Base-by-base conservation (phyloP, 2,113 vertebrate species). In the Gracilinanus agilis region DNA sequence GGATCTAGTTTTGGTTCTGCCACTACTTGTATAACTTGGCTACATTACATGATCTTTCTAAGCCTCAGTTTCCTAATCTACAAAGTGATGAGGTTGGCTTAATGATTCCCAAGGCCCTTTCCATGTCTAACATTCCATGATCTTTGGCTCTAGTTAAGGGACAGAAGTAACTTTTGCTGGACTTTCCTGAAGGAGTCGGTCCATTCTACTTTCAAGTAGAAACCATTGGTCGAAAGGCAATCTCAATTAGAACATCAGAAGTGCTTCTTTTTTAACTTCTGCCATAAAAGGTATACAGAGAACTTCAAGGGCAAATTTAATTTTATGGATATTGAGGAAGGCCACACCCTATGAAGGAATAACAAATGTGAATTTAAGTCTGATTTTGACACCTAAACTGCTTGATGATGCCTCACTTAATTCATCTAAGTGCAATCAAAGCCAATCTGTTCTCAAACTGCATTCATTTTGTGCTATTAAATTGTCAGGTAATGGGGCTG, bases 401-500 rank as follows among this genome's bases (percentile, higher is more conserved):
- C 94, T 95, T 90, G 44, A 91, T 13, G 56, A 88, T 91, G 67
- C 53, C 91, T 96, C 92, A 90, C 56, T 91, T 96, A 88, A 95
- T 91, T 93, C 93, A 93, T n/a, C 44, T 56, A 96, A 94, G 90
- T 89, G 91, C 95, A 91, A 92, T 95, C 93, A 93, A 95, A 97
- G 53, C 54, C 90, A 95, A 67, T 94, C 93, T 96, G 58, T 44
- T 93, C 95, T 75, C 91, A 93, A 92, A 92, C 24, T 75, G 88
- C 93, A 90, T 55, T 97, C 92, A 90, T 55, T 89, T 90, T 91
- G 56, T 61, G 89, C 53, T 93, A 94, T 92, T 91, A 94, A 94
- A 97, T 19, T 96, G 95, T 94, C 97, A 97, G 95, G 96, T 75
- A 96, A 96, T 91, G 49, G 40, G 75, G 90, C 67, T 96, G 27